phyloP scores from a whole-genome alignment of 2,113 vertebrate genomes.

The Brachirus orientalis region DNA sequence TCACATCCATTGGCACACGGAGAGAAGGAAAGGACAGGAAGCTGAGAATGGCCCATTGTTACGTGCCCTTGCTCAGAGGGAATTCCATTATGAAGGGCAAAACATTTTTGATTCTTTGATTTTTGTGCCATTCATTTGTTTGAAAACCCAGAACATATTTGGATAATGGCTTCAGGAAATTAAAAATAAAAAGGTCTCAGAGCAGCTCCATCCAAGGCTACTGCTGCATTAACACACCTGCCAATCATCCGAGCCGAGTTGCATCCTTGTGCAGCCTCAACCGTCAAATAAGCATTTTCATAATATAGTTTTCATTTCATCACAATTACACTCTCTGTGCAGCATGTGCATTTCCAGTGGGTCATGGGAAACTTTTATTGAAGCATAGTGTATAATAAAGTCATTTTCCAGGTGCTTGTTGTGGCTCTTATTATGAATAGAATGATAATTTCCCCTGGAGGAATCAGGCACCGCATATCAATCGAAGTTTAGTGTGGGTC shows the following conservation, averaged over 20 bases:
- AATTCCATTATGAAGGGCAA: constrained; percentile 78
- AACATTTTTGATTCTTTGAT: constrained; percentile 74
- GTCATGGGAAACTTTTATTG: constrained; percentile 76
- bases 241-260: constrained; percentile 69
- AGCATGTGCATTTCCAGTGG: constrained; percentile 56
- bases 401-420: constrained; percentile 82
- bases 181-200: constrained; percentile 47
- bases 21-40: constrained; percentile 75
- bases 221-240: constrained; percentile 63
- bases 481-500: constrained; percentile 79
- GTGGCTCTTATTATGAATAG: constrained; percentile 79
- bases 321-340: constrained; percentile 53
- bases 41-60: constrained; percentile 77
- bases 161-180: constrained; percentile 73
- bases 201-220: constrained; percentile 68
- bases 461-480: constrained; percentile 77
- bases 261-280: constrained; percentile 59
- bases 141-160: constrained; percentile 73
- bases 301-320: constrained; percentile 74
- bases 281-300: constrained; percentile 62
- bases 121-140: constrained; percentile 74
- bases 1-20: constrained; percentile 73
- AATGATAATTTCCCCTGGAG: constrained; percentile 80
- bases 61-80: constrained; percentile 77
- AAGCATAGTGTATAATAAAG: constrained; percentile 77